Evolutionary conservation across 2,888 invertebrate species (phyloP).

Genomic region (Pasiphila rectangulata): DNA sequence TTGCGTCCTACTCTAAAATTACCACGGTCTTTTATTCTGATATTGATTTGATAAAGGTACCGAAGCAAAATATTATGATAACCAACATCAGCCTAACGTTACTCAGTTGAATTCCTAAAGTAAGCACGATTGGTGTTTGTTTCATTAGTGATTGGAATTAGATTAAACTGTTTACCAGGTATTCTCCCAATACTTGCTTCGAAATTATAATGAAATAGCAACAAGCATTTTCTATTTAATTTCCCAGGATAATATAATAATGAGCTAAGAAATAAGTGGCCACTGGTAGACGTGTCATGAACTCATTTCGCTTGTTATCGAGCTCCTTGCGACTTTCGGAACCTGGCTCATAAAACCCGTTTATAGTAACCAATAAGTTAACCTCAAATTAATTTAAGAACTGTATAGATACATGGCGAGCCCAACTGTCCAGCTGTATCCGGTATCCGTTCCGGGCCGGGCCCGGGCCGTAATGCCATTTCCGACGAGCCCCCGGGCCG

Average conservation of each 20-base stretch:
- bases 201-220: not conserved
- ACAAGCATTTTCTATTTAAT: too few species aligned
- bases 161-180: slow-evolving; percentile 45
- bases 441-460: slow-evolving; percentile 65
- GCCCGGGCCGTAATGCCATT: slow-evolving; percentile 59
- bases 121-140: slow-evolving; percentile 52
- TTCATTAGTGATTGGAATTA: slow-evolving; percentile 55
- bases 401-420: too few species aligned
- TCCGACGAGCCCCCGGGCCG: slow-evolving; percentile 65
- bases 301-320: too few species aligned
- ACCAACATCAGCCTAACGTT: slow-evolving; percentile 41
- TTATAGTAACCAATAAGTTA: too few species aligned
- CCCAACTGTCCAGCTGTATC: slow-evolving; percentile 56
- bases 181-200: not conserved
- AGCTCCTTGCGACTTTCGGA: too few species aligned
- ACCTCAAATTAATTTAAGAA: too few species aligned
- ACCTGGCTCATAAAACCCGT: too few species aligned
- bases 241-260: too few species aligned
- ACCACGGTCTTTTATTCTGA: too few species aligned
- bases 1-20: too few species aligned
- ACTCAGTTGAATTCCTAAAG: slow-evolving; percentile 41
- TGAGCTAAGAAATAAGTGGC: too few species aligned
- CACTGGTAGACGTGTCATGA: too few species aligned
- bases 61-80: slow-evolving; percentile 49
- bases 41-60: slow-evolving; percentile 32